Percentiles rank a stretch among this genome's conserved stretches.
Evolutionary conservation across 2,888 invertebrate genomes (phyloP).

Genomic region (Hirtodrosophila cameraria): DNA sequence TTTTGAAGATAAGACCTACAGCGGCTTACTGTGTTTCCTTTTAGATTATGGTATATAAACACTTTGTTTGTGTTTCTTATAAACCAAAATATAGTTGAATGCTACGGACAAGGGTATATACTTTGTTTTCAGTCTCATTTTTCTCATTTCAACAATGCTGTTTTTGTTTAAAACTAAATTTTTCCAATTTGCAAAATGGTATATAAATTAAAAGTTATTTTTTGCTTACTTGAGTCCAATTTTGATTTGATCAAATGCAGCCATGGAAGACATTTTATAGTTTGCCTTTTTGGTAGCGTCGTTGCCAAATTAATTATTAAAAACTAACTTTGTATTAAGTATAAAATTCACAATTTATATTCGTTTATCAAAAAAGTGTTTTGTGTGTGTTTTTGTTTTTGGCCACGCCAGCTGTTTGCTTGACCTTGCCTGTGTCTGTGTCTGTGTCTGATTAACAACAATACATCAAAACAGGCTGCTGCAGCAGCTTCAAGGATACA

Average conservation of each 20-base stretch:
- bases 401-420: slow-evolving; percentile 53
- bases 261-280: slow-evolving; percentile 80
- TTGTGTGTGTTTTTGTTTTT: slow-evolving; percentile 5
- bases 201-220: not conserved
- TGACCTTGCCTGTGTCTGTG: no score
- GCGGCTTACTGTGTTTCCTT: no score
- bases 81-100: no score
- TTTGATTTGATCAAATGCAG: slow-evolving; percentile 82
- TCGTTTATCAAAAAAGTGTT: slow-evolving; percentile 22
- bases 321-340: not conserved
- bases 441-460: slow-evolving; percentile 48
- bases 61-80: no score
- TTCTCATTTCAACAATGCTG: no score
- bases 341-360: slow-evolving; percentile 5
- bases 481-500: slow-evolving; percentile 45
- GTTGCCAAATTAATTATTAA: slow-evolving; percentile 8
- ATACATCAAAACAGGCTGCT: slow-evolving; percentile 38
- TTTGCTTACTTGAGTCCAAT: slow-evolving; percentile 82
- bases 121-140: no score
- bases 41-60: no score
- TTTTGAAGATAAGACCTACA: no score
- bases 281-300: slow-evolving; percentile 15
- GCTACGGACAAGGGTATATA: no score
- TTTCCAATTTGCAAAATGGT: no score
- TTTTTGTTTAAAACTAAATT: no score